Percentiles rank a stretch among this genome's conserved stretches.
phyloP scores from a whole-genome alignment of 2,797 vertebrate genomes.

The Gobionotothen gibberifrons region DNA sequence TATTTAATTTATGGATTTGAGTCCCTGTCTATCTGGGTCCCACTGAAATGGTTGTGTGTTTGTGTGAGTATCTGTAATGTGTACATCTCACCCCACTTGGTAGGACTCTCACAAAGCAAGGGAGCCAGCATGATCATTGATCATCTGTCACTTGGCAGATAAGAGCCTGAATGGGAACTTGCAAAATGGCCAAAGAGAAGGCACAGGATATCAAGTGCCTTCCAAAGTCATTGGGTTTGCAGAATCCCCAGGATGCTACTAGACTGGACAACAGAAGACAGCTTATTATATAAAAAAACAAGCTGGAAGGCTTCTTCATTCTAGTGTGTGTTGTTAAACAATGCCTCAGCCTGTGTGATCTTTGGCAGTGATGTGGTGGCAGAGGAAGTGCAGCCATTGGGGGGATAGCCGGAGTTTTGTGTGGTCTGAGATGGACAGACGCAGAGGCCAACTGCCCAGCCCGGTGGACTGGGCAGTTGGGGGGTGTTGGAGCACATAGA shows the following conservation, averaged over 20 bases:
- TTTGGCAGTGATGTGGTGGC: conserved; percentile 62
- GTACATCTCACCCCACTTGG: conserved; percentile 59
- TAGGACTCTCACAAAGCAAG: conserved; percentile 39
- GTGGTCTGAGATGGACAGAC: conserved; percentile 42
- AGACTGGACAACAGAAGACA: conserved; percentile 44
- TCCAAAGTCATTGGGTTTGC: conserved; percentile 61
- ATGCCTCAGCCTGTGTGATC: conserved; percentile 51
- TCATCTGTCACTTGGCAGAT: conserved; percentile 72
- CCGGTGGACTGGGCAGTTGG: conserved; percentile 16
- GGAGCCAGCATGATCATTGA: conserved; percentile 61
- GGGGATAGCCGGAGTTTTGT: conserved; percentile 44
- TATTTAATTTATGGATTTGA: background rate
- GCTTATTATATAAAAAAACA: conserved; percentile 33
- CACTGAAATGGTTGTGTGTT: conserved; percentile 14
- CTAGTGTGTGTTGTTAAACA: conserved; percentile 62
- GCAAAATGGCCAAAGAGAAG: conserved; percentile 55
- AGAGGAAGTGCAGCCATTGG: conserved; percentile 64
- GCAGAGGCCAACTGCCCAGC: conserved; percentile 43
- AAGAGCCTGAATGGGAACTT: conserved; percentile 51
- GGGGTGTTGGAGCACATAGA: conserved; percentile 48
- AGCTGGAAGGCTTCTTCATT: conserved; percentile 55
- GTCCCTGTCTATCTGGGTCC: conserved; percentile 6
- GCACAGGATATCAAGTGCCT: conserved; percentile 66
- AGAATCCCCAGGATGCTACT: conserved; percentile 53
- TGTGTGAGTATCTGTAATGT: conserved; percentile 45